These are phyloP conservation scores for Drosophila teissieri DNA, from an alignment of 1,140 invertebrate species.

Conservation along the genomic window DNA sequence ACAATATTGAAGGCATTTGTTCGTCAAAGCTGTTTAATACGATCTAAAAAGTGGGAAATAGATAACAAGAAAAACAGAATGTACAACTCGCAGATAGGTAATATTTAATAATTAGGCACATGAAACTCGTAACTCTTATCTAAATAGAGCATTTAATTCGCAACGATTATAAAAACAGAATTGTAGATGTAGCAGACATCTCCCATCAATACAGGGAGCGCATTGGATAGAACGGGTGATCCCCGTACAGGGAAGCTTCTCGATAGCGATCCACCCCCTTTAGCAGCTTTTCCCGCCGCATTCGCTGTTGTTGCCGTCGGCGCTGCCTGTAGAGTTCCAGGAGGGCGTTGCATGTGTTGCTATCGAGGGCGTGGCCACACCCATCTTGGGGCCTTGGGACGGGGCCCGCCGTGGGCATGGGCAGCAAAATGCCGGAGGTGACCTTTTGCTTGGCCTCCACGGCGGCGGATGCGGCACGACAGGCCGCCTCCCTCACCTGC, in stretches of 20 bases:
- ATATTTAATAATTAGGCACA: too few species aligned
- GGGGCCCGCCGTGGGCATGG: background rate
- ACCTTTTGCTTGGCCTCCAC: conserved; percentile 85
- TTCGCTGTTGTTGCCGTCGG: background rate
- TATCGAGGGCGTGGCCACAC: background rate
- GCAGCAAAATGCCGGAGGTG: background rate
- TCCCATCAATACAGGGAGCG: background rate
- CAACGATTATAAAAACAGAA: conserved; percentile 1
- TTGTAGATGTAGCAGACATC: background rate
- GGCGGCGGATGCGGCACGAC: conserved; percentile 87
- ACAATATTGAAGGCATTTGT: too few species aligned
- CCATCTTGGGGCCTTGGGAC: background rate
- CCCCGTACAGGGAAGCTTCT: background rate
- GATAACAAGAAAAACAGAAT: too few species aligned
- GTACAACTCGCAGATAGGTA: background rate
- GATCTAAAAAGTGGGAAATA: background rate
- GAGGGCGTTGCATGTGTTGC: background rate
- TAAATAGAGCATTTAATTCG: background rate
- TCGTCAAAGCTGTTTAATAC: too few species aligned
- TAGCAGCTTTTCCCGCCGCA: background rate
- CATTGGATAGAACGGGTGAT: background rate
- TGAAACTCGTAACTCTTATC: too few species aligned
- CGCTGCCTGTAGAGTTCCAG: conserved; percentile 7
- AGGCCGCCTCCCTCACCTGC: conserved; percentile 87
- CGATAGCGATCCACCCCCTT: background rate